Evolutionary conservation across 1,140 invertebrate genomes (phyloP).

Genomic region (Drosophila repletoides): DNA sequence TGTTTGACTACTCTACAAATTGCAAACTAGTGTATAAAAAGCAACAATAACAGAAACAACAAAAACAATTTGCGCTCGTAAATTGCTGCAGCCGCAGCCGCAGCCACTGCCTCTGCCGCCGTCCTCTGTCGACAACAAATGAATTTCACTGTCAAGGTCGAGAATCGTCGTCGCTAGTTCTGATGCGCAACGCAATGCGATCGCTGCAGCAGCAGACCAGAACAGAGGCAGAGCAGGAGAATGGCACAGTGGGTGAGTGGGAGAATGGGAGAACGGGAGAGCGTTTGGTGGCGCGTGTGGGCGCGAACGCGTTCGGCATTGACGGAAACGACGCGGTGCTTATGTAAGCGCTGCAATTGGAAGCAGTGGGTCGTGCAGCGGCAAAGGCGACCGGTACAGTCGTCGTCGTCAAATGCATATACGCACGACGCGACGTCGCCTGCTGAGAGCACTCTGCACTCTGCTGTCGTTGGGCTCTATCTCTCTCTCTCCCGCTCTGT

Average conservation of each 20-base stretch:
- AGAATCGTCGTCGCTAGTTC: constrained; percentile 67
- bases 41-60: constrained; percentile 27
- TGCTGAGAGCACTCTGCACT: not conserved
- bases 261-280: constrained; percentile 26
- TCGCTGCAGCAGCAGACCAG: constrained; percentile 39
- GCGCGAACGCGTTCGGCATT: constrained; percentile 47
- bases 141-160: constrained; percentile 82
- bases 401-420: constrained; percentile 37
- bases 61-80: constrained; percentile 68
- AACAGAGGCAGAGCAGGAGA: not conserved
- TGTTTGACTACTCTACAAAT: constrained; percentile 65
- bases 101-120: constrained; percentile 17
- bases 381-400: constrained; percentile 3
- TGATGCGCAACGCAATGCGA: constrained; percentile 78
- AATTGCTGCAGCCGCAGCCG: constrained; percentile 54
- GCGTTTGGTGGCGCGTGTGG: constrained; percentile 22
- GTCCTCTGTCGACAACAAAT: constrained; percentile 39
- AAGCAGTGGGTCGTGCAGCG: not conserved
- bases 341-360: constrained; percentile 54
- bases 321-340: constrained; percentile 66
- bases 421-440: constrained; percentile 34
- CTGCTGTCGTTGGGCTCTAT: not conserved
- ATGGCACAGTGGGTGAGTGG: constrained; percentile 15
- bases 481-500: not conserved
- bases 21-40: constrained; percentile 56